Evolutionary conservation across 1,140 invertebrate species (phyloP).

Genomic region (Ips nitidus): DNA sequence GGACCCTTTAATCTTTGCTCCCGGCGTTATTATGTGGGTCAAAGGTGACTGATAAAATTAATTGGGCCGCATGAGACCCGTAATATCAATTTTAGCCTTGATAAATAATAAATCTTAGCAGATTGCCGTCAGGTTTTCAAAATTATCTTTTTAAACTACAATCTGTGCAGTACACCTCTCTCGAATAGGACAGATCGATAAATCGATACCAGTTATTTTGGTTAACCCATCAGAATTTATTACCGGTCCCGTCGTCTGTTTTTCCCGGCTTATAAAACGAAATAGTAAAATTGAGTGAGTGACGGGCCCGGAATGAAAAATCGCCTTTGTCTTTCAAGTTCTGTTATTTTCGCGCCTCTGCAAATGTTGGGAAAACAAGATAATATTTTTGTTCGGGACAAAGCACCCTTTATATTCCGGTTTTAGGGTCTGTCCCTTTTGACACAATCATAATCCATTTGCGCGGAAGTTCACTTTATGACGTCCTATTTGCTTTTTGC

Average conservation of each 20-base stretch:
- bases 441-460: conserved; percentile 31
- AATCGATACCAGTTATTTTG: conserved; percentile 7
- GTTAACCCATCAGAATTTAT: conserved; percentile 27
- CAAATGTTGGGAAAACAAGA: conserved; percentile 31
- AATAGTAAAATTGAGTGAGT: conserved; percentile 37
- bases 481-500: conserved; percentile 12
- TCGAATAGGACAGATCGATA: background rate
- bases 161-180: too few relatives aligned
- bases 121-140: too few relatives aligned
- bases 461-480: conserved; percentile 16
- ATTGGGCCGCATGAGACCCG: conserved; percentile 4
- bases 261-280: conserved; percentile 18
- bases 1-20: conserved; percentile 25
- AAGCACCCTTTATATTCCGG: conserved; percentile 23
- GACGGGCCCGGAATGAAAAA: conserved; percentile 33
- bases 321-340: conserved; percentile 35
- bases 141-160: too few relatives aligned
- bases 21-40: conserved; percentile 25
- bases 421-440: conserved; percentile 21
- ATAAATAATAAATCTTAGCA: too few relatives aligned
- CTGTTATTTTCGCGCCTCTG: conserved; percentile 31
- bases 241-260: conserved; percentile 10
- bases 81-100: too few relatives aligned
- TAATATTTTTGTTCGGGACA: conserved; percentile 33
- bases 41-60: conserved; percentile 30